Conservation (phyloP, 2,797 vertebrate species). For the Zenarchopterus dispar region DNA sequence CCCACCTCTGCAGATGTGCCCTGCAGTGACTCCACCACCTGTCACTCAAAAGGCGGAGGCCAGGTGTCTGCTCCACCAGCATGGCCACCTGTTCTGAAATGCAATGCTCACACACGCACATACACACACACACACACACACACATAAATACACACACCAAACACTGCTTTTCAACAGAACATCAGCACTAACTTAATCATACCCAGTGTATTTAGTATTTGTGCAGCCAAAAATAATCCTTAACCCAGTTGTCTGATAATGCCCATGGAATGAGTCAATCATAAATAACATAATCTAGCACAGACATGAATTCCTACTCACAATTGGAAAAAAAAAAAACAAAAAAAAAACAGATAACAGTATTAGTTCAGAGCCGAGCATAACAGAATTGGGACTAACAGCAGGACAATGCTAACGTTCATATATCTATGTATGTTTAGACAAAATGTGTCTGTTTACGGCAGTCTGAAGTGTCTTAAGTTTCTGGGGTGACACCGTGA, state of each 20-base stretch:
- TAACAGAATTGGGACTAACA: constrained; percentile 48
- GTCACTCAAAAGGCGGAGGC: constrained; percentile 68
- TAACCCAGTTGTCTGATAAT: constrained; percentile 66
- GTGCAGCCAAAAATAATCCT: constrained; percentile 53
- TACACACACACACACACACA: constrained; percentile 1
- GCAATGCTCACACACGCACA: constrained; percentile 17
- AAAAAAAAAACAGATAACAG: constrained; percentile 25
- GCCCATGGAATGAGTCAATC: constrained; percentile 56
- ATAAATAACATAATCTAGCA: constrained; percentile 66
- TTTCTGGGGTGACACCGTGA: constrained; percentile 55
- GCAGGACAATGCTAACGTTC: not conserved
- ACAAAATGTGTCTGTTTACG: not conserved
- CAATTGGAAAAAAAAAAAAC: constrained; percentile 22
- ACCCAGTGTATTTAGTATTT: constrained; percentile 22
- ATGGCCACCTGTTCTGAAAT: constrained; percentile 63
- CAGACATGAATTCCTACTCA: constrained; percentile 59
- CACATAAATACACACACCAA: too few relatives aligned
- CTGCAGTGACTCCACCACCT: constrained; percentile 67
- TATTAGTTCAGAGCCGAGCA: constrained; percentile 37
- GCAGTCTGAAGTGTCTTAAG: constrained; percentile 49
- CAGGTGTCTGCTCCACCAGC: constrained; percentile 62
- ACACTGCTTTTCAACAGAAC: constrained; percentile 34
- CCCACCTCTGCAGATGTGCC: constrained; percentile 62
- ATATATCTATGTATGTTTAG: too few relatives aligned
- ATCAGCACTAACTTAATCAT: constrained; percentile 48